These are phyloP conservation scores for Pelecanoides urinatrix DNA, from an alignment of 2,113 vertebrate species.

Conservation along the genomic window DNA sequence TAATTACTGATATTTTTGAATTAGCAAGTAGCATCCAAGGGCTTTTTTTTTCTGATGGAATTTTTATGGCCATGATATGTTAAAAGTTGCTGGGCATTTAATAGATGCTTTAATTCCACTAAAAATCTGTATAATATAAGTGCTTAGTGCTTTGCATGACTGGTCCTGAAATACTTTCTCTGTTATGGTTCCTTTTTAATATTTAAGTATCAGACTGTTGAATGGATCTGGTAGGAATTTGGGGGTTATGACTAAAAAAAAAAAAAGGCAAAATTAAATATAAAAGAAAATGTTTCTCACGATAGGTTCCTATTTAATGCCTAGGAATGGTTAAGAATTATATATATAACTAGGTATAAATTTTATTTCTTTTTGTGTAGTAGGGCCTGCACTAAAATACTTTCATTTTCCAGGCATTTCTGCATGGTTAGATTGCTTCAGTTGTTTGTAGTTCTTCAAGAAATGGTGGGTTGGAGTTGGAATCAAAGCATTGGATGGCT, in stretches of 20 bases:
- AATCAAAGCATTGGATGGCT: neutral
- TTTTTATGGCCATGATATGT: neutral
- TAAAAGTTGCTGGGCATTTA: neutral
- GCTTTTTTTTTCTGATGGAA: neutral
- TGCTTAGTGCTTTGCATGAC: neutral
- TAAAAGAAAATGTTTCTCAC: neutral
- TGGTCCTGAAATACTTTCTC: neutral
- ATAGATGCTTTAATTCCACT: neutral
- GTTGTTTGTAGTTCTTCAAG: neutral
- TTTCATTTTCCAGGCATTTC: neutral
- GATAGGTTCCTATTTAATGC: neutral
- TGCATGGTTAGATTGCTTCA: neutral
- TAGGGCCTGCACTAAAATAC: neutral
- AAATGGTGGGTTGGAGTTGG: neutral
- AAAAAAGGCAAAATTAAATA: neutral
- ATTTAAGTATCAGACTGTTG: neutral
- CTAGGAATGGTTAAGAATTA: rapidly evolving
- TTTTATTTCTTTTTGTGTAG: neutral
- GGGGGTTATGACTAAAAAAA: neutral
- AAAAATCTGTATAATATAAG: neutral
- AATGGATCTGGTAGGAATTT: neutral
- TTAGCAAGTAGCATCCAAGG: neutral
- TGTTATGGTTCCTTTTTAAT: too few species aligned
- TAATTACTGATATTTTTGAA: neutral
- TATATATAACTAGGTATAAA: neutral